Base-by-base conservation (phyloP, 2,888 invertebrate genomes). In the Nomada ferruginata region DNA sequence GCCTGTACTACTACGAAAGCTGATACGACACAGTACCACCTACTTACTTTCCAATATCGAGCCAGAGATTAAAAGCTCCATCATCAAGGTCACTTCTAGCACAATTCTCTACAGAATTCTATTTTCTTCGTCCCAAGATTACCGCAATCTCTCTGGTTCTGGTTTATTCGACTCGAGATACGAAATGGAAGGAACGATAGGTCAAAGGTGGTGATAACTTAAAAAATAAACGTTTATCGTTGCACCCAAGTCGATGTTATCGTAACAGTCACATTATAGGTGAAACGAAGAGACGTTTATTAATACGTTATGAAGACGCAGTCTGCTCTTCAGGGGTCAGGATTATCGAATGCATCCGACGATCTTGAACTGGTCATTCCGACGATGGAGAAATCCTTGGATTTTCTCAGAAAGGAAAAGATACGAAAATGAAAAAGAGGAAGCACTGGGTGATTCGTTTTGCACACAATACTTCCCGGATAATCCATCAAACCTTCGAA, bases 161-260 rank as follows among this genome's bases (percentile, higher is more conserved):
- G n/a, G 42, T 36, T 55, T 55, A 0, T 18, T 61, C 50, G 42
- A 55, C 53, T 20, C n/a, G 36, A 68, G 73, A 78, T 78, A 71
- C 47, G 36, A 73, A 77, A 70, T 53, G 72, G 65, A 26, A 47
- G 52, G 50, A 26, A 10, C 29, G 29, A 44, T 44, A n/a, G 83
- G 79, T 84, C 79, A 70, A 18, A 86, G 79, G 78, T 80, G 57
- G 72, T 20, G 86, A 86, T 84, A 86, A 78, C 57, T 78, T n/a
- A 63, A 79, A 86, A 76, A 79, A 78, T 55, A 84, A 66, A 61
- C 59, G n/a, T 53, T 84, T 82, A 84, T 85, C 84, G 29, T 57
- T 47, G 53, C 68, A 72, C 59, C 60, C 60, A 59, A 44, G 69
- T 36, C 59, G 36, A 13, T 13, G 29, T 85, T 85, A 85, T 85